Evolutionary conservation across 2,888 invertebrate species (phyloP).

Genomic region (Pegoplata infirma): DNA sequence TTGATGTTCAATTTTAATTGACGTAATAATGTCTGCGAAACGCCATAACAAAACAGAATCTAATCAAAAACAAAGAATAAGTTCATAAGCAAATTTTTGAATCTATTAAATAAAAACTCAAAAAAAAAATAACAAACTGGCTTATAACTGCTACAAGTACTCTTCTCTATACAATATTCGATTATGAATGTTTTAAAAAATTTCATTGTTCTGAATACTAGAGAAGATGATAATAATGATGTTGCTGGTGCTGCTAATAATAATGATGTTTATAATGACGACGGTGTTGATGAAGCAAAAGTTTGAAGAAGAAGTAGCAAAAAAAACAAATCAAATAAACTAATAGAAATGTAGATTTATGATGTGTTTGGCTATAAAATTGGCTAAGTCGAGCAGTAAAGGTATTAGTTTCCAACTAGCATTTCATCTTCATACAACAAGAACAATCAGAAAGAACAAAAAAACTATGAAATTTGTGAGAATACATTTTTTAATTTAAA

Average conservation of each 20-base stretch:
- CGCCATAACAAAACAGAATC: slow-evolving; percentile 18
- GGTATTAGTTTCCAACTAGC: slow-evolving; percentile 39
- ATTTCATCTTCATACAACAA: slow-evolving; percentile 62
- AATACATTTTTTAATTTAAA: neutral
- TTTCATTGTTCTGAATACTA: slow-evolving; percentile 17
- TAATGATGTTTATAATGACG: neutral
- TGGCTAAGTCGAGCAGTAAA: slow-evolving; percentile 22
- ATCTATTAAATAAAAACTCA: neutral
- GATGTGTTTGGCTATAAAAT: slow-evolving; percentile 54
- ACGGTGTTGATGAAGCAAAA: slow-evolving; percentile 10
- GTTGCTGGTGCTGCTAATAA: neutral
- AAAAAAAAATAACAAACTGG: neutral
- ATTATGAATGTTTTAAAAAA: slow-evolving; percentile 2
- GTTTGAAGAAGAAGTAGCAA: slow-evolving; percentile 10
- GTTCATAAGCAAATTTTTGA: slow-evolving; percentile 4
- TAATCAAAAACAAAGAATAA: slow-evolving; percentile 17
- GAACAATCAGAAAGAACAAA: slow-evolving; percentile 27
- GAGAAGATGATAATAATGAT: slow-evolving; percentile 17
- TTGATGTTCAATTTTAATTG: slow-evolving; percentile 41
- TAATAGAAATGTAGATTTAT: slow-evolving; percentile 40
- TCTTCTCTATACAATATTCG: neutral
- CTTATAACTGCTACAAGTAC: neutral
- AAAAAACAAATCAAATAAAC: slow-evolving; percentile 14
- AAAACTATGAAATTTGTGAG: slow-evolving; percentile 55
- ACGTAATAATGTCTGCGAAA: slow-evolving; percentile 31